Base-by-base conservation (phyloP, 1,140 invertebrate genomes). In the Drosophila orosa region DNA sequence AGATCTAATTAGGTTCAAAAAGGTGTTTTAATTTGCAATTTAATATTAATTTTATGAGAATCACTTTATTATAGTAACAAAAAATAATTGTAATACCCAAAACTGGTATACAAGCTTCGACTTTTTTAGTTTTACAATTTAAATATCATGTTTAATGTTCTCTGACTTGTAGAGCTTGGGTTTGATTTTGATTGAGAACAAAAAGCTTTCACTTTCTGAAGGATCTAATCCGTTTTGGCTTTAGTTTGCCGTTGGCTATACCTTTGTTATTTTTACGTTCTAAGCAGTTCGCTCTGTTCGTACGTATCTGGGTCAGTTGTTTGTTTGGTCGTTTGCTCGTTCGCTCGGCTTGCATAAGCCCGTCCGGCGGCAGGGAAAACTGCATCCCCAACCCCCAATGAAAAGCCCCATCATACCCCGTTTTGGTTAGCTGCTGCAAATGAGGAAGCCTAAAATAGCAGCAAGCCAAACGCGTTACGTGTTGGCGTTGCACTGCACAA, bases 371-470 rank as follows among this genome's bases (percentile, higher is more conserved):
- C 31, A 13, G 22, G 40, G 35, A 31, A 65, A 39, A 42, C 25
- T 22, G 24, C 35, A 52, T 24, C 35, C 60, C 59, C 44, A 48
- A 50, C 24, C 25, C 31, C 48, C 50, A 52, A 15, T 19, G 29
- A 33, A 54, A 47, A 40, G n/a, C 17, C 39, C 33, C 52, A n/a
- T n/a, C 62, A 54, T 54, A 58, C 60, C 73, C 73, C 45, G 54
- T 71, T 47, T 71, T 68, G 67, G 67, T 57, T 71, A 48, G 50
- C 67, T 69, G 68, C 68, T 71, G 68, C 65, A 86, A 83, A 89
- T 84, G 84, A 89, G 84, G 84, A 89, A 89, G 85, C 84, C 84
- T 74, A 89, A 89, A 90, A 89, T 89, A 90, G 78, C 74, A 58
- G 22, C 44, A 66, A 55, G 56, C 67, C 63, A 65, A 71, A 55